Evolutionary conservation across 2,797 vertebrate species (phyloP).

Genomic region (Crocidura indochinensis): DNA sequence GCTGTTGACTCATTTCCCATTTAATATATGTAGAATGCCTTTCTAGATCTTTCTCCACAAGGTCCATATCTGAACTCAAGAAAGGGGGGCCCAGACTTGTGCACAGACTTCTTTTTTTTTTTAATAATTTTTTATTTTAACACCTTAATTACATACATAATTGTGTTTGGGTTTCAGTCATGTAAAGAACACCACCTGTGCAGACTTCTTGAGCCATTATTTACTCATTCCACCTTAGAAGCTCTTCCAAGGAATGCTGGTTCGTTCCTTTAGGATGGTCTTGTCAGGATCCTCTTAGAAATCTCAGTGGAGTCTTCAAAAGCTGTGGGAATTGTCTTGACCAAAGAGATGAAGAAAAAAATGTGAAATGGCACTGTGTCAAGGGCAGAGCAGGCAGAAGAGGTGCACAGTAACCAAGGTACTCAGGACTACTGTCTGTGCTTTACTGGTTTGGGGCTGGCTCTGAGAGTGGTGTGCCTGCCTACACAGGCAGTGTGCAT

Average conservation of each 20-base stretch:
- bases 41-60: too few relatives aligned
- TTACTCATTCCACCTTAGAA: constrained; percentile 22
- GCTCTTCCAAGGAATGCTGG: constrained; percentile 28
- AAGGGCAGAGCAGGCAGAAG: not conserved
- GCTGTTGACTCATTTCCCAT: constrained; percentile 4
- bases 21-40: not conserved
- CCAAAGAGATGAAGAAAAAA: not conserved
- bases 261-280: not conserved
- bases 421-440: not conserved
- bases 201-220: constrained; percentile 9
- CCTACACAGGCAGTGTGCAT: not conserved
- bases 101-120: too few relatives aligned
- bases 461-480: not conserved
- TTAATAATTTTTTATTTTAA: too few relatives aligned
- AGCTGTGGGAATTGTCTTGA: constrained; percentile 18
- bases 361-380: not conserved
- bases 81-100: not conserved
- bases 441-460: not conserved
- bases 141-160: too few relatives aligned
- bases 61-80: not conserved
- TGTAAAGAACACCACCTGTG: too few relatives aligned
- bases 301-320: constrained; percentile 6
- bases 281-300: constrained; percentile 3
- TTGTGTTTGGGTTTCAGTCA: too few relatives aligned
- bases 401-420: not conserved